Conservation (phyloP, 1,140 invertebrate species). For the Zaprionus gabonicus region DNA sequence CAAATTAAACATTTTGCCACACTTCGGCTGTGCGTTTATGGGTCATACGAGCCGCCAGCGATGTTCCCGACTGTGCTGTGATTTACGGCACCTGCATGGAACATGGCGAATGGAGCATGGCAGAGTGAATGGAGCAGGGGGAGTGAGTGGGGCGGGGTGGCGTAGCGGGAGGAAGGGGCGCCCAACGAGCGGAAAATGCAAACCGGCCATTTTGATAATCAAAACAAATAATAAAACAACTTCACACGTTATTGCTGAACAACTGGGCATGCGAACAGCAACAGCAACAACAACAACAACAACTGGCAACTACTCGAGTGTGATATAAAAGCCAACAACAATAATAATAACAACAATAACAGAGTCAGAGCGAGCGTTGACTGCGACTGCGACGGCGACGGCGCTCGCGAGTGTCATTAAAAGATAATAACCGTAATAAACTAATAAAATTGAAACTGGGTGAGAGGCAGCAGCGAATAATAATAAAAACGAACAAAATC, state of each 20-base stretch:
- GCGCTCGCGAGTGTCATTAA: slow-evolving; percentile 73
- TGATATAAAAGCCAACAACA: slow-evolving; percentile 30
- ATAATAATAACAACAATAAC: slow-evolving; percentile 11
- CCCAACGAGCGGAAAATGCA: slow-evolving; percentile 78
- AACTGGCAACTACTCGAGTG: slow-evolving; percentile 42
- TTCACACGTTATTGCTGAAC: slow-evolving; percentile 72
- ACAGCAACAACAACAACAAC: slow-evolving; percentile 23
- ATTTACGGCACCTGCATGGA: slow-evolving; percentile 55
- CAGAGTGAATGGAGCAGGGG: slow-evolving; percentile 1
- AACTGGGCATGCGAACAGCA: slow-evolving; percentile 40
- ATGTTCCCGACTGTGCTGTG: slow-evolving; percentile 54
- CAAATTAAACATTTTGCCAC: slow-evolving; percentile 81
- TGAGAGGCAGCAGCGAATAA: slow-evolving; percentile 50
- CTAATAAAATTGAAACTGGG: slow-evolving; percentile 82
- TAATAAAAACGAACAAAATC: slow-evolving; percentile 65
- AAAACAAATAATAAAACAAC: slow-evolving; percentile 84
- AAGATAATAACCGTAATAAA: slow-evolving; percentile 84
- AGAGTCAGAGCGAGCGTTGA: slow-evolving; percentile 19
- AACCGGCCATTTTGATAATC: slow-evolving; percentile 81
- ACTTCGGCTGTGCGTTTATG: slow-evolving; percentile 75
- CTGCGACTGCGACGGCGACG: slow-evolving; percentile 19
- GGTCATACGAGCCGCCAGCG: slow-evolving; percentile 45
- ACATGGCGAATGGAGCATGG: background rate
- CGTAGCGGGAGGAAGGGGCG: slow-evolving; percentile 13
- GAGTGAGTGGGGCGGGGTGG: slow-evolving; percentile 41